Evolutionary conservation across 2,797 vertebrate species (phyloP), one percentile per base, ranked within the genome.

Genomic region (Myoxocephalus aenaeus): DNA sequence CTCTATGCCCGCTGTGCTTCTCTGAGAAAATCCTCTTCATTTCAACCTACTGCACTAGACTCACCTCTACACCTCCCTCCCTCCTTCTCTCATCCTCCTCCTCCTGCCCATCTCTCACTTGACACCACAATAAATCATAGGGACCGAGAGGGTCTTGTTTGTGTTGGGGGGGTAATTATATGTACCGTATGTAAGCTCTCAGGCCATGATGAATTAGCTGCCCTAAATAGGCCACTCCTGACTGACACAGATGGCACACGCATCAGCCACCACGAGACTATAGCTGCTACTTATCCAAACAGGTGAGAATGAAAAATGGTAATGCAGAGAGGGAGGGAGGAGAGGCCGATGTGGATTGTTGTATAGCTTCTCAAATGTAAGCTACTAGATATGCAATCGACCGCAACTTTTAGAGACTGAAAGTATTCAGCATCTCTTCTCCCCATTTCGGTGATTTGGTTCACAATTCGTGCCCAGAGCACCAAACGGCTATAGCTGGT

Each of bases 141-240:
- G 76, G 79, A 80, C 75, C 79, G 87, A 89, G 85, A 87, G 87
- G 89, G 75, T 89, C 88, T 91, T 94, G 92, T 95, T 95, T 95
- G 93, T 79, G 62, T 92, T 86, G 86, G 89, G 90, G 90, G 90
- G 91, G 87, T 93, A 93, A 94, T 95, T 95, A 94, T 90, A 88
- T 87, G 68, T 90, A 89, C 88, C 84, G 73, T 94, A 92, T 93
- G 92, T 93, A 93, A 90, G 91, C 91, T 86, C 88, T 93, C 91
- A 90, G 89, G 80, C 85, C 86, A 63, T 94, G 94, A 95, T 95
- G 89, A 94, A 96, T 95, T 94, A 94, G 93, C 85, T 89, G 88
- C 92, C 90, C 86, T 89, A 93, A 93, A 94, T 95, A 94, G 94
- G 93, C 82, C 91, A 91, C 85, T 92, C 86, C 92, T 92, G 88